phyloP scores from a whole-genome alignment of 2,113 vertebrate species.

The Struthidea cinerea region DNA sequence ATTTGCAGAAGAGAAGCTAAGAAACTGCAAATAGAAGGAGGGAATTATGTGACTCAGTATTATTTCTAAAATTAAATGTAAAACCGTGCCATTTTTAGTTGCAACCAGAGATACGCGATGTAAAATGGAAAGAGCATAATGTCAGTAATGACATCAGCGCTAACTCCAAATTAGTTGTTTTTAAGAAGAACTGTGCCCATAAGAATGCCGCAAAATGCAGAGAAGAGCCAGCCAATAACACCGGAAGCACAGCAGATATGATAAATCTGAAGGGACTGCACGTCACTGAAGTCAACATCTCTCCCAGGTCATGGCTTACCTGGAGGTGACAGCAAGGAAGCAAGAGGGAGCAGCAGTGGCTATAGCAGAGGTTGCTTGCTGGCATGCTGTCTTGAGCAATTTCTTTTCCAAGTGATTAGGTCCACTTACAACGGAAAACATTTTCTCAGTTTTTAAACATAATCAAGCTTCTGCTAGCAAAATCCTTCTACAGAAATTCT shows the following conservation, averaged over 20 bases:
- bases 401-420: not conserved
- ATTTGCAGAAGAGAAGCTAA: not conserved
- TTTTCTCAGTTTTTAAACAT: not conserved
- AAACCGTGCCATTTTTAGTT: not conserved
- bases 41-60: conserved; percentile 12
- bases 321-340: not conserved
- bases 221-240: not conserved
- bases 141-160: conserved; percentile 12
- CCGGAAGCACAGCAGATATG: not conserved
- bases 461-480: not conserved
- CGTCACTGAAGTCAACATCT: not conserved
- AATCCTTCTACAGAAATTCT: not conserved
- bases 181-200: not conserved
- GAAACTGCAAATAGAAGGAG: not conserved
- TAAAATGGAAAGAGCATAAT: conserved; percentile 29
- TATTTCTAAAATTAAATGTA: conserved; percentile 11
- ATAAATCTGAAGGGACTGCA: not conserved
- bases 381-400: not conserved
- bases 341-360: not conserved
- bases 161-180: not conserved
- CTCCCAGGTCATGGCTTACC: not conserved
- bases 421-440: not conserved
- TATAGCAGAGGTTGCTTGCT: not conserved
- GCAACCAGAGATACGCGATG: accelerated
- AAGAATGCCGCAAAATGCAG: not conserved